phyloP scores from a whole-genome alignment of 2,888 invertebrate species.

The Sesia apiformis region DNA sequence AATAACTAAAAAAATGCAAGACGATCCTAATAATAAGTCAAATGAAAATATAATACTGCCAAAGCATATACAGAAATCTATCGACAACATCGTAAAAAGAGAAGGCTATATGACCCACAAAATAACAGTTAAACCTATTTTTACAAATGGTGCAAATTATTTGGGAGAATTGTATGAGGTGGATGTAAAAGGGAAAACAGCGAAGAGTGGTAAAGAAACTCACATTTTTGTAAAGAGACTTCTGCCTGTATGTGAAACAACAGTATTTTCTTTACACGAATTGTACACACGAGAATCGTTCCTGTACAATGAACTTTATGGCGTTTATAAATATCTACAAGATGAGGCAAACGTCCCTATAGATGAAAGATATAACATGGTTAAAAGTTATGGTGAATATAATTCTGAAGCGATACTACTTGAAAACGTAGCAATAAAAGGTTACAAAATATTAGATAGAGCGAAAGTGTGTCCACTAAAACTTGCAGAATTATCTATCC shows the following conservation, averaged over 20 bases:
- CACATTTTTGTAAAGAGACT: constrained; percentile 36
- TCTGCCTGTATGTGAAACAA: constrained; percentile 12
- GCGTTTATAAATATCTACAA: constrained; percentile 19
- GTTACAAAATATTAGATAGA: constrained; percentile 18
- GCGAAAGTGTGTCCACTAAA: constrained; percentile 17
- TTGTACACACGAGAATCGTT: constrained; percentile 27
- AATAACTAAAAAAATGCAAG: too few species aligned
- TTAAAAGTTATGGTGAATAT: constrained; percentile 15
- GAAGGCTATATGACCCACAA: background rate
- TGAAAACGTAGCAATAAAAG: constrained; percentile 22
- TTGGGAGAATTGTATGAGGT: constrained; percentile 29
- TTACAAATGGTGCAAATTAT: constrained; percentile 28
- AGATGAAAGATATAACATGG: constrained; percentile 13
- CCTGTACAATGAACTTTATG: constrained; percentile 22
- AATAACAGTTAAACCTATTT: constrained; percentile 1
- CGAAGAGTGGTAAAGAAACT: constrained; percentile 23
- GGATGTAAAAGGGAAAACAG: constrained; percentile 30
- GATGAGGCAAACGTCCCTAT: constrained; percentile 13
- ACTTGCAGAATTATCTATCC: constrained; percentile 20
- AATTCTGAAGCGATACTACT: constrained; percentile 17
- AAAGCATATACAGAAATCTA: background rate
- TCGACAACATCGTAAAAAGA: background rate
- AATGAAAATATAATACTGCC: background rate
- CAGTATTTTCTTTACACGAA: constrained; percentile 15
- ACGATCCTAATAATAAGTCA: too few species aligned